Evolutionary conservation across 2,888 invertebrate species (phyloP).

Genomic region (Heliconius ismenius): DNA sequence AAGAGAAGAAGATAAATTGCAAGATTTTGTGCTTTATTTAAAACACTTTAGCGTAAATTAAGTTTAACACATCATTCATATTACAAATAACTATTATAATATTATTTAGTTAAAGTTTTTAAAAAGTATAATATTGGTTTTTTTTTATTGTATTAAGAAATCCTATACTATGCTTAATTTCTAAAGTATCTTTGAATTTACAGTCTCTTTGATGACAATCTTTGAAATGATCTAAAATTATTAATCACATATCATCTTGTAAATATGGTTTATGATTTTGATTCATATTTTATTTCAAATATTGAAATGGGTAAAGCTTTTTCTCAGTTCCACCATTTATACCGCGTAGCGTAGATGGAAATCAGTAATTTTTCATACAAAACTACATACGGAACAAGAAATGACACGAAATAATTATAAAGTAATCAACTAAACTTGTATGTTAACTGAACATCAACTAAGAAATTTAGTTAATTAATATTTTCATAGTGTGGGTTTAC

Average conservation of each 20-base stretch:
- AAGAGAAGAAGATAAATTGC: neutral
- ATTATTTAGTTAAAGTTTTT: neutral
- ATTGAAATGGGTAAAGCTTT: no score
- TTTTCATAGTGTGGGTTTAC: no score
- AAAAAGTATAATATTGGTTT: neutral
- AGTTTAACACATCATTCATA: neutral
- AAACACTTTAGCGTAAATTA: neutral
- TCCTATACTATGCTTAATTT: neutral
- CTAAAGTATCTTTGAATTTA: neutral
- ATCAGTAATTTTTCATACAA: neutral
- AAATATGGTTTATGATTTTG: neutral
- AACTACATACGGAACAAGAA: no score
- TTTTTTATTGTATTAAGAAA: neutral
- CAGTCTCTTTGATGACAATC: conserved; percentile 1
- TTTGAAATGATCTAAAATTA: neutral
- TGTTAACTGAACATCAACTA: no score
- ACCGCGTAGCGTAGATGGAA: neutral
- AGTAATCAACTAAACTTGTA: neutral
- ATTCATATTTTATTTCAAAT: no score
- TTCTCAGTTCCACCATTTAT: no score
- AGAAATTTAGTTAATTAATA: no score
- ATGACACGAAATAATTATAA: no score
- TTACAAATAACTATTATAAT: neutral
- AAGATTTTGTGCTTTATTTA: neutral
- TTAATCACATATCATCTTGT: neutral